These are phyloP conservation scores for Phylloscopus whistleri DNA, from an alignment of 2,113 vertebrate genomes.

Conservation along the genomic window DNA sequence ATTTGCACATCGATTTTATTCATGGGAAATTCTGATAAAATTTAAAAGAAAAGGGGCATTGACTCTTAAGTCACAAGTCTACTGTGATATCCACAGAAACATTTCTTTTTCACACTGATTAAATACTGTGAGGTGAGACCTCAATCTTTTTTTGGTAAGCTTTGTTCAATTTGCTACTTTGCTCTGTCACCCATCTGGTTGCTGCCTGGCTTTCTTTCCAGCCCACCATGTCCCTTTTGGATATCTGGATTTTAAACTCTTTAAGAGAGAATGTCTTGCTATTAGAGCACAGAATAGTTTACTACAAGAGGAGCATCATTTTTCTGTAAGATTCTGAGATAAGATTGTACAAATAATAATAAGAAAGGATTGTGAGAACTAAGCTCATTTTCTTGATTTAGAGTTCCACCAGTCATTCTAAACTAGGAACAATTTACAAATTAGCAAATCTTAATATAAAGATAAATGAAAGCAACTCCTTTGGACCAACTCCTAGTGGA, in stretches of 20 bases:
- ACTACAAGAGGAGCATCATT: background rate
- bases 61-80: constrained; percentile 15
- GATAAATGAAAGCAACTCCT: background rate
- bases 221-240: background rate
- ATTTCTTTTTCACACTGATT: background rate
- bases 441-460: background rate
- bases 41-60: background rate
- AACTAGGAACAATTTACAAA: background rate
- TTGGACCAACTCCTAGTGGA: background rate
- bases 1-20: background rate
- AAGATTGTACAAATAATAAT: background rate
- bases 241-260: background rate
- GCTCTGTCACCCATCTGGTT: background rate
- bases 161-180: constrained; percentile 24
- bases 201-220: background rate
- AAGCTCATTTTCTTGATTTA: background rate
- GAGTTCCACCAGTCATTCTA: background rate
- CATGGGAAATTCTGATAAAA: background rate
- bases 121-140: background rate
- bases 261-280: background rate
- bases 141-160: background rate
- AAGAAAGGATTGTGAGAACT: background rate
- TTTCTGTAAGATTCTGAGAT: background rate
- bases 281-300: background rate
- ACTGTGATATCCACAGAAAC: background rate